A percentile compares a stretch with the other conserved stretches of the same genome.
phyloP scores from a whole-genome alignment of 2,113 vertebrate genomes.

The Formicarius rufipectus region DNA sequence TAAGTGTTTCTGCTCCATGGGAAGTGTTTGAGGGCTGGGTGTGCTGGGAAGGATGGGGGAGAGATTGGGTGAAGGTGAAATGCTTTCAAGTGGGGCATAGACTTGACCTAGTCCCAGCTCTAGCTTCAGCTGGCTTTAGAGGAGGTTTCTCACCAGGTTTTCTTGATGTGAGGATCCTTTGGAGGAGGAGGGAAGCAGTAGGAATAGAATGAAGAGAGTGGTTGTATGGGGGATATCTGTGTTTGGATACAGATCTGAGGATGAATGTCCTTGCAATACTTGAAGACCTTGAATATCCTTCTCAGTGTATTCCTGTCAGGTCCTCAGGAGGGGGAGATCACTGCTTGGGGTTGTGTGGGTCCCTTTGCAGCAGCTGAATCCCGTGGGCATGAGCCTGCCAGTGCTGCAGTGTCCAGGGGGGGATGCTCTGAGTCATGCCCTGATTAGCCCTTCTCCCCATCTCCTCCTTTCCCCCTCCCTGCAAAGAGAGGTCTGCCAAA shows the following conservation, averaged over 20 bases:
- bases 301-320: accelerated
- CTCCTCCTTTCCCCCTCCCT: not conserved
- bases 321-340: not conserved
- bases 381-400: accelerated
- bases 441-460: not conserved
- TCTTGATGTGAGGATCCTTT: not conserved
- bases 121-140: not conserved
- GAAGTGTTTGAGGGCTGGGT: not conserved
- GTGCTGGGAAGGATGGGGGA: not conserved
- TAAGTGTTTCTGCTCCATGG: not conserved
- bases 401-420: not conserved
- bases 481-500: not conserved
- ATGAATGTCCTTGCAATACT: not conserved
- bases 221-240: accelerated
- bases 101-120: not conserved
- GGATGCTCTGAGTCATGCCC: not conserved
- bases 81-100: not conserved
- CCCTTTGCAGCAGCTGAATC: not conserved
- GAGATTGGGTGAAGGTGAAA: not conserved
- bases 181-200: not conserved
- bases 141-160: not conserved
- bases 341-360: not conserved
- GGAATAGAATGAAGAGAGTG: not conserved
- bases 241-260: not conserved
- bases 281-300: not conserved